phyloP scores from a whole-genome alignment of 2,888 invertebrate genomes.

The Sphaeridia pumilis region DNA sequence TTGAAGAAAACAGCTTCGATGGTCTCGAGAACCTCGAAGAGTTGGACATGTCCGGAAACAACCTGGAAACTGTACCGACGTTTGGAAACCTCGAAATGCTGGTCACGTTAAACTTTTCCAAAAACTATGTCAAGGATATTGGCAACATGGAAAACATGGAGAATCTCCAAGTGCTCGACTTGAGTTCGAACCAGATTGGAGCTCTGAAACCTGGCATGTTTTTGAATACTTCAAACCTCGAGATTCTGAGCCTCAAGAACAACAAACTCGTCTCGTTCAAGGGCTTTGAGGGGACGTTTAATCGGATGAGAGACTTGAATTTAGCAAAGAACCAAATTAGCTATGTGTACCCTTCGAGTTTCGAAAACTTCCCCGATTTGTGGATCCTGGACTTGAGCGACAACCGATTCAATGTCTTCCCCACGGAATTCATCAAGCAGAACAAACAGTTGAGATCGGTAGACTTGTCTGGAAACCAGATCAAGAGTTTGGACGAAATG shows the following conservation, averaged over 20 bases:
- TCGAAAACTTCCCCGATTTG: constrained; percentile 68
- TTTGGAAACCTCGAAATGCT: constrained; percentile 40
- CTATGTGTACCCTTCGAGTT: constrained; percentile 72
- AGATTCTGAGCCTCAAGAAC: constrained; percentile 37
- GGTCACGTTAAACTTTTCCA: constrained; percentile 37
- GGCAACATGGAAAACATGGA: constrained; percentile 40
- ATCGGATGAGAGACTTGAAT: constrained; percentile 24
- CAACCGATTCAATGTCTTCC: constrained; percentile 74
- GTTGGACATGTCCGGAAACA: constrained; percentile 62
- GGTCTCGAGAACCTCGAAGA: constrained; percentile 55
- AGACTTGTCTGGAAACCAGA: constrained; percentile 61
- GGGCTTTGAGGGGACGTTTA: constrained; percentile 29
- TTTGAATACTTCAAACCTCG: constrained; percentile 32
- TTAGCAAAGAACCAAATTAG: constrained; percentile 61
- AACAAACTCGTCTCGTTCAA: constrained; percentile 33
- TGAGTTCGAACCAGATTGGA: constrained; percentile 26
- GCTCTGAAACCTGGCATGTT: constrained; percentile 32
- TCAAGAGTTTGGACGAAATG: constrained; percentile 68
- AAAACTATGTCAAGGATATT: constrained; percentile 36
- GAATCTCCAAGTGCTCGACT: constrained; percentile 36
- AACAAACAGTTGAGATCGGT: constrained; percentile 64
- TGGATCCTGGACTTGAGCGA: constrained; percentile 56
- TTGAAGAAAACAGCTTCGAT: constrained; percentile 45
- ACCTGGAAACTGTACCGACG: constrained; percentile 56
- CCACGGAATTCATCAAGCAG: constrained; percentile 66